Evolutionary conservation across 92 coral and sea anemone genomes (phyloP).

Genomic region (Umimayanthus chanpuru): DNA sequence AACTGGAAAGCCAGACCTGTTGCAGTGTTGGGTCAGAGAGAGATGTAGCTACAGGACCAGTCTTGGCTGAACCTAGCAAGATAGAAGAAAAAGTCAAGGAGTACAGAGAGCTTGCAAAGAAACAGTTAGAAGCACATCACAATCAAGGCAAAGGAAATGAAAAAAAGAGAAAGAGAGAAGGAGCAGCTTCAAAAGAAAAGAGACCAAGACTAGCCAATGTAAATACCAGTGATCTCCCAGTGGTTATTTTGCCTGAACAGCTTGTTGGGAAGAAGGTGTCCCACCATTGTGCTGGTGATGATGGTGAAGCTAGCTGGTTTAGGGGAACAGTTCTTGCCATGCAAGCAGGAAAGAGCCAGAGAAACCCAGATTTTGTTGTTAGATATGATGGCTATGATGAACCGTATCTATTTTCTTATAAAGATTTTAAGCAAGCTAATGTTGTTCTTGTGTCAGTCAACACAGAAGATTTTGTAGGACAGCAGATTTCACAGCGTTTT

Average conservation of each 20-base stretch:
- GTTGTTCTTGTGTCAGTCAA: constrained; percentile 21
- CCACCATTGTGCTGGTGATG: constrained; percentile 47
- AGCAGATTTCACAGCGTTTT: constrained; percentile 41
- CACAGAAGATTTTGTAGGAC: constrained; percentile 42
- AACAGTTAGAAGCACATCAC: constrained; percentile 7
- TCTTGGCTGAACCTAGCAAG: constrained; percentile 39
- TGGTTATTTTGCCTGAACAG: constrained; percentile 33
- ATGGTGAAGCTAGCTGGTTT: constrained; percentile 39
- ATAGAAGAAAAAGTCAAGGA: constrained; percentile 14
- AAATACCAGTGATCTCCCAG: constrained; percentile 25
- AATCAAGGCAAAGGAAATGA: constrained; percentile 17
- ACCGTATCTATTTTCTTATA: constrained; percentile 37
- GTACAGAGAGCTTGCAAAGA: constrained; percentile 27
- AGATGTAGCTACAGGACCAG: constrained; percentile 30
- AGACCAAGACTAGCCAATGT: constrained; percentile 19
- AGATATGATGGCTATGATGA: constrained; percentile 54
- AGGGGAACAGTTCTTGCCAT: constrained; percentile 41
- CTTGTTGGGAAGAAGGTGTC: constrained; percentile 39
- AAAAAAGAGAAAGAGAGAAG: not conserved
- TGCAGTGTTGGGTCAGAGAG: constrained; percentile 1
- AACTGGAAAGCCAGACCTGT: constrained; percentile 32
- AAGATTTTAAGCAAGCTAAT: constrained; percentile 37
- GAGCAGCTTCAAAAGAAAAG: constrained; percentile 24
- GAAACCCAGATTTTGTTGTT: constrained; percentile 47
- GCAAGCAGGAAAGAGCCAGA: constrained; percentile 47